Conservation (phyloP, 2,888 invertebrate species). For the Candidula unifasciata region DNA sequence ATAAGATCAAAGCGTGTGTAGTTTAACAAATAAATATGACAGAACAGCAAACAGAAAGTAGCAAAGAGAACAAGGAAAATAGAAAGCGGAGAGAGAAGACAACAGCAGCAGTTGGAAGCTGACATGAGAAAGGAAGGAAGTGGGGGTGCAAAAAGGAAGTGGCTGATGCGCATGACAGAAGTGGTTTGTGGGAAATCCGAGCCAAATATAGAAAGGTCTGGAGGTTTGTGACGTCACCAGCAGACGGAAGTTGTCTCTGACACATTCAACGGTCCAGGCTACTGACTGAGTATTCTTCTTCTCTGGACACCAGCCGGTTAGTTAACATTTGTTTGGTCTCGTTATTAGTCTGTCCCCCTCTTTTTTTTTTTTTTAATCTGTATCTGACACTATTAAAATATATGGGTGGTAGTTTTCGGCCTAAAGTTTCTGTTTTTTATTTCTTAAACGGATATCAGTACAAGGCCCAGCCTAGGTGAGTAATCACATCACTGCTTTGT, state of each 20-base stretch:
- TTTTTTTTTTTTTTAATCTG: too few species aligned
- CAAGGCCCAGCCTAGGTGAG: too few species aligned
- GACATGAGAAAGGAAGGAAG: background rate
- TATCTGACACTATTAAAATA: too few species aligned
- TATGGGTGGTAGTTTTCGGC: too few species aligned
- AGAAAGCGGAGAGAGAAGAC: background rate
- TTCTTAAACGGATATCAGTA: too few species aligned
- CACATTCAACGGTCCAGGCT: constrained; percentile 35
- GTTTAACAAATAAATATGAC: background rate
- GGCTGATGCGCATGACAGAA: constrained; percentile 27
- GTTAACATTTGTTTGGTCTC: too few species aligned
- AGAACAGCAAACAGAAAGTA: background rate
- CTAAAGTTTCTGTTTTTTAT: too few species aligned
- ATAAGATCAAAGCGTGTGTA: constrained; percentile 60
- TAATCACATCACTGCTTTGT: too few species aligned
- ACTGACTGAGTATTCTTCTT: constrained; percentile 44
- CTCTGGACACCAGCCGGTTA: background rate
- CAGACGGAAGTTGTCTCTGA: constrained; percentile 39
- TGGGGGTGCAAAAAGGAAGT: background rate
- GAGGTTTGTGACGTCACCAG: constrained; percentile 41
- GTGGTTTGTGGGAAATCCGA: constrained; percentile 28
- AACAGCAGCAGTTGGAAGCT: background rate
- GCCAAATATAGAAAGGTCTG: constrained; percentile 50
- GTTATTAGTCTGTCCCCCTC: too few species aligned
- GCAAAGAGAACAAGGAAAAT: background rate